These are phyloP conservation scores for Halcyon senegalensis DNA, from an alignment of 2,113 vertebrate genomes.

Conservation along the genomic window DNA sequence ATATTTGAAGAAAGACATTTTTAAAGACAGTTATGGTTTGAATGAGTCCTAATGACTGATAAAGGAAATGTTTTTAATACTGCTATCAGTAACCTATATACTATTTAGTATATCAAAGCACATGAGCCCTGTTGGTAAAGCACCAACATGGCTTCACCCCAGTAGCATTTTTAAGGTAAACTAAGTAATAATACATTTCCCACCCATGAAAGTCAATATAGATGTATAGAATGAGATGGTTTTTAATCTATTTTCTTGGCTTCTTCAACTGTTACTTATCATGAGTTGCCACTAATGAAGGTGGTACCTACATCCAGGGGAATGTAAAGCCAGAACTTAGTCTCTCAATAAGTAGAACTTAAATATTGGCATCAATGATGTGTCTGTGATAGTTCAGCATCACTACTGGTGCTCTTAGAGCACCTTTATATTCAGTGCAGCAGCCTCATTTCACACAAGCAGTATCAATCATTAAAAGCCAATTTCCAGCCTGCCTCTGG, in stretches of 20 bases:
- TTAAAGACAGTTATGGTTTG: not conserved
- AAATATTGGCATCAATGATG: not conserved
- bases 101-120: not conserved
- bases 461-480: not conserved
- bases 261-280: not conserved
- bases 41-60: not conserved
- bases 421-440: not conserved
- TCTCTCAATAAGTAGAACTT: not conserved
- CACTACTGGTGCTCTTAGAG: not conserved
- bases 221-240: not conserved
- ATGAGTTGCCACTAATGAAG: not conserved
- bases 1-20: not conserved
- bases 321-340: not conserved
- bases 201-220: not conserved
- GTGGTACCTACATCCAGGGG: not conserved
- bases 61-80: not conserved
- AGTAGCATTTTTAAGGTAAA: not conserved
- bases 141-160: not conserved
- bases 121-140: not conserved
- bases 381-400: not conserved
- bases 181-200: not conserved
- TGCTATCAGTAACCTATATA: not conserved
- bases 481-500: not conserved
- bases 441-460: not conserved
- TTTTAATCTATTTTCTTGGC: not conserved